phyloP scores from a whole-genome alignment of 1,140 invertebrate species.

The Temnothorax nylanderi region DNA sequence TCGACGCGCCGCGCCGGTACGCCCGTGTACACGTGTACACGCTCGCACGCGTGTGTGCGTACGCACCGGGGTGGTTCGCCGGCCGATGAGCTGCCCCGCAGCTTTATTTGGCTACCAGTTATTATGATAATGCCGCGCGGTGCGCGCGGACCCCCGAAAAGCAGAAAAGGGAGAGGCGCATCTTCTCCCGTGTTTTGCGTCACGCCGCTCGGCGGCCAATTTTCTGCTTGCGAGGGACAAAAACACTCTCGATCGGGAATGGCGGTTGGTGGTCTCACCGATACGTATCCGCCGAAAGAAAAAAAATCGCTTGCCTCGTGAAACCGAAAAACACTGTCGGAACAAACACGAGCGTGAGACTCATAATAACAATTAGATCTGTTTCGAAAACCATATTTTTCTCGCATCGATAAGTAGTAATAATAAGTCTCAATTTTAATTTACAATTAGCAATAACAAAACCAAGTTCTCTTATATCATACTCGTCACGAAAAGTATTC shows the following conservation, averaged over 20 bases:
- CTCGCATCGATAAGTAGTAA: neutral
- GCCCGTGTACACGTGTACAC: constrained; percentile 20
- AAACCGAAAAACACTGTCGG: neutral
- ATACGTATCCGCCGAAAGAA: neutral
- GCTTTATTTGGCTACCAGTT: constrained; percentile 76
- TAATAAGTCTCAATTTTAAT: neutral
- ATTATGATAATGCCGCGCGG: constrained; percentile 73
- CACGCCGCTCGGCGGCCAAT: constrained; percentile 41
- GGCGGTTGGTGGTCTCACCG: constrained; percentile 14
- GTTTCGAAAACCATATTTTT: neutral
- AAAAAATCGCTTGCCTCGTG: neutral
- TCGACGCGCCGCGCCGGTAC: constrained; percentile 12
- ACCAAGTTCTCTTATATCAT: neutral
- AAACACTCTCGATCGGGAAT: constrained; percentile 29
- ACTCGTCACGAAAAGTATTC: neutral
- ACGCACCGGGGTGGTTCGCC: constrained; percentile 37
- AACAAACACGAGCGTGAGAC: neutral
- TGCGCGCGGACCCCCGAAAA: constrained; percentile 46
- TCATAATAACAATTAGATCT: neutral
- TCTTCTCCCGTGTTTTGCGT: constrained; percentile 17
- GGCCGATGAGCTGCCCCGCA: constrained; percentile 69
- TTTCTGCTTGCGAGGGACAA: constrained; percentile 50
- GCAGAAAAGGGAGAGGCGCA: neutral
- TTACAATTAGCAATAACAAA: neutral
- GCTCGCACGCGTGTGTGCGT: neutral